Conservation (phyloP, 2,113 vertebrate species). For the Limanda limanda region DNA sequence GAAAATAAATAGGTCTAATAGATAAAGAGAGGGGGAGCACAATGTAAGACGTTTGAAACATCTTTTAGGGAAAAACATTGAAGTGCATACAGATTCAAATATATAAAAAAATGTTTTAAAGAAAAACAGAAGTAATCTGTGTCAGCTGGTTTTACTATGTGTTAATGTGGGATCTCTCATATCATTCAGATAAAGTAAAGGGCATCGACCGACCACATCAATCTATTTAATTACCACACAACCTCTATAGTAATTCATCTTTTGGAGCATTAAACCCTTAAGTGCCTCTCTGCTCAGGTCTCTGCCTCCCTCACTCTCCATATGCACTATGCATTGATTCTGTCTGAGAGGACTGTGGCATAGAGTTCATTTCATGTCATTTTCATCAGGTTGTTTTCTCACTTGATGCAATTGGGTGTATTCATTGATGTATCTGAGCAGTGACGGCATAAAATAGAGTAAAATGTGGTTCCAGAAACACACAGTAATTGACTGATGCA, state of each 20-base stretch:
- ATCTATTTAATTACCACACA: conserved; percentile 8
- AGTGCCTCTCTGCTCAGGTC: background rate
- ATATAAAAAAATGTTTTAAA: too few species aligned
- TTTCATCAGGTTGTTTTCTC: background rate
- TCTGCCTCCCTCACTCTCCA: background rate
- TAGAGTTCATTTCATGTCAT: conserved; percentile 37
- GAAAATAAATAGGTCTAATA: conserved; percentile 23
- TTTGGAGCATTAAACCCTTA: conserved; percentile 18
- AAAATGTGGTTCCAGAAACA: background rate
- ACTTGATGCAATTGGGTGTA: background rate
- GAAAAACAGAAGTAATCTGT: too few species aligned
- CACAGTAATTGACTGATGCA: background rate
- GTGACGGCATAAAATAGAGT: background rate
- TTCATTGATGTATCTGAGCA: background rate
- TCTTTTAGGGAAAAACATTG: background rate
- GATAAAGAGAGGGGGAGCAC: background rate
- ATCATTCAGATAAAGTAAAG: background rate
- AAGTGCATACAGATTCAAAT: too few species aligned
- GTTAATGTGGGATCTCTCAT: background rate
- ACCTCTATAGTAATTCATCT: conserved; percentile 1
- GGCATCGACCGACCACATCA: background rate
- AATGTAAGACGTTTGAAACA: background rate
- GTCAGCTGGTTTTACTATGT: background rate
- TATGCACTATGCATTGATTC: conserved; percentile 9
- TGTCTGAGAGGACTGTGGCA: conserved; percentile 10